Conservation (phyloP, 2,888 invertebrate genomes). For the Shargacucullia verbasci region DNA sequence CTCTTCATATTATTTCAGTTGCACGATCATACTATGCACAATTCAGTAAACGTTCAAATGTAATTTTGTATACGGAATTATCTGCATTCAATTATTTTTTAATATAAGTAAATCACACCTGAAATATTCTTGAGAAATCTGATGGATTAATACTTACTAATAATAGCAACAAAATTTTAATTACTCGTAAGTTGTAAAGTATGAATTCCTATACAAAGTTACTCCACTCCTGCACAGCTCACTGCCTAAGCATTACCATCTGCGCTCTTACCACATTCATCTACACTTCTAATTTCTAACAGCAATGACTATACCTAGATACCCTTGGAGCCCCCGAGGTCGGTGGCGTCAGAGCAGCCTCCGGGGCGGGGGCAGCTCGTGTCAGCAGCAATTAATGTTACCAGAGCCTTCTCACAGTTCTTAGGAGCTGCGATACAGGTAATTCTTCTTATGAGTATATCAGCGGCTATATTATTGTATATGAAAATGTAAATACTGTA, state of each 20-base stretch:
- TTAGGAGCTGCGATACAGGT: conserved; percentile 94
- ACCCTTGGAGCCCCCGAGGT: conserved; percentile 85
- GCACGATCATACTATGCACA: conserved; percentile 33
- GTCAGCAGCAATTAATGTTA: conserved; percentile 93
- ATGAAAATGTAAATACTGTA: too few relatives aligned
- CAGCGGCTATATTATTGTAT: too few relatives aligned
- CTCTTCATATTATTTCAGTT: conserved; percentile 14
- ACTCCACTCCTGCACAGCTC: conserved; percentile 41
- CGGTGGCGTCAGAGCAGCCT: conserved; percentile 74
- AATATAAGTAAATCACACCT: too few relatives aligned
- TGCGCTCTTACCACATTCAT: conserved; percentile 21
- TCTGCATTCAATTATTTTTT: background rate
- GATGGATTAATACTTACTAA: too few relatives aligned
- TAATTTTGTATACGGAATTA: conserved; percentile 20
- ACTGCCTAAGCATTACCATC: conserved; percentile 55
- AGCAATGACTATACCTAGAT: conserved; percentile 67
- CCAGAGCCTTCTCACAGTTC: conserved; percentile 93
- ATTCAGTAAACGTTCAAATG: conserved; percentile 13
- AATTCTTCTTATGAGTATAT: conserved; percentile 21
- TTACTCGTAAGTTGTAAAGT: too few relatives aligned
- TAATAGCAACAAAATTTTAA: too few relatives aligned
- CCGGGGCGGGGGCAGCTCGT: conserved; percentile 88
- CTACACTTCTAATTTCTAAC: conserved; percentile 36
- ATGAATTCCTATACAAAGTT: conserved; percentile 15
- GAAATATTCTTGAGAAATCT: too few relatives aligned